Evolutionary conservation across 2,113 vertebrate species (phyloP), one percentile per base, ranked within the genome.

Genomic region (Ailuropoda melanoleuca): DNA sequence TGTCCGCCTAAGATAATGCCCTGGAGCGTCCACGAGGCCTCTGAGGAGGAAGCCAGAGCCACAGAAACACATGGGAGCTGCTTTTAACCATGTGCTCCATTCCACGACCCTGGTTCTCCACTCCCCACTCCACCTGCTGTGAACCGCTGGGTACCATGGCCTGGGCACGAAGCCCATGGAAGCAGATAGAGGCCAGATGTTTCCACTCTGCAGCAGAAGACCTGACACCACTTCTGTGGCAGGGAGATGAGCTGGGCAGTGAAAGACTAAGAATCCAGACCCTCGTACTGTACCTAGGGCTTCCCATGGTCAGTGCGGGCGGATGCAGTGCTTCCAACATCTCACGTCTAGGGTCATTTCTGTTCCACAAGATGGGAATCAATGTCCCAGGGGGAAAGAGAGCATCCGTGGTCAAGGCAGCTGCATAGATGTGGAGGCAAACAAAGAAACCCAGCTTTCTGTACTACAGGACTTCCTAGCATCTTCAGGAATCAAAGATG

Each of bases 111-210:
- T 0, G 4, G 34, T 70, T 96, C 75, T 96, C 24, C 13, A 55
- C 56, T 74, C 46, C n/a, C 26, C 64, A 29, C n/a, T 93, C 93
- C 96, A 97, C 97, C 89, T 96, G 70, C 93, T 83, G 43, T 31
- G 56, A 90, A 88, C 55, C 60, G 17, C 87, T 93, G 88, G 93
- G 95, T 75, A 90, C 87, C 24, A 4, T 0, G 5, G 39, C 21
- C 55, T 75, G 48, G 96, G 93, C 23, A 0, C 17, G 10, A 48
- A 58, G 89, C 92, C 93, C 93, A 93, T 83, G 31, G 90, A 97
- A 95, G 88, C 50, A 83, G 62, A 91, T 43, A 77, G 58, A 83
- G 43, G 72, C 75, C 97, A 96, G 90, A 95, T 95, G 96, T 60
- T 88, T 77, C 74, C 13, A 23, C 50, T 34, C 75, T 43, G 68